These are phyloP conservation scores for Daboia siamensis DNA, from an alignment of 2,113 vertebrate species.

Conservation along the genomic window DNA sequence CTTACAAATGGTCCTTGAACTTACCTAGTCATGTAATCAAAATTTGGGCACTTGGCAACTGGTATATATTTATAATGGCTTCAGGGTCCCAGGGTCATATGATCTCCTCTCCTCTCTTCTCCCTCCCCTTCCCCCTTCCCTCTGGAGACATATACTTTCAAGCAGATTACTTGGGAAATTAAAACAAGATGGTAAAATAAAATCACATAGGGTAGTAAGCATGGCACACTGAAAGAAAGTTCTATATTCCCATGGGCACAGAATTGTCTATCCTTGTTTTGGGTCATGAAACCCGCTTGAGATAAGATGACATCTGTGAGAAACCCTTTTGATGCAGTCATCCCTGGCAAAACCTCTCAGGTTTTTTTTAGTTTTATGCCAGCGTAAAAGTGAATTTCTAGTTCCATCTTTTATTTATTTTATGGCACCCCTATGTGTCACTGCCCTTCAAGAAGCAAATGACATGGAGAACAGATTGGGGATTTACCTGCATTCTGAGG, in stretches of 20 bases:
- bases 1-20: background rate
- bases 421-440: background rate
- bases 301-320: background rate
- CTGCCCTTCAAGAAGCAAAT: background rate
- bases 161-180: background rate
- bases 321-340: background rate
- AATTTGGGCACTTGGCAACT: background rate
- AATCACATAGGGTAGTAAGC: background rate
- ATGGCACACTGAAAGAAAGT: background rate
- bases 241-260: background rate
- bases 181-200: background rate
- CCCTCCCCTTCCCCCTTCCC: background rate
- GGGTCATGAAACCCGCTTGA: background rate
- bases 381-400: background rate
- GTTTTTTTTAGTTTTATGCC: background rate
- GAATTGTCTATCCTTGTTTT: background rate
- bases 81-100: background rate
- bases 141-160: background rate
- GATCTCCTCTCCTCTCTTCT: background rate
- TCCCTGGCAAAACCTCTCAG: background rate
- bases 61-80: background rate
- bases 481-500: constrained; percentile 14
- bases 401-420: background rate
- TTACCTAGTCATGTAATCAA: background rate
- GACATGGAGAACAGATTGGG: background rate